Percentiles rank a stretch among this genome's conserved stretches.
phyloP scores from a whole-genome alignment of 2,113 vertebrate genomes.

The Calyptomena viridis region DNA sequence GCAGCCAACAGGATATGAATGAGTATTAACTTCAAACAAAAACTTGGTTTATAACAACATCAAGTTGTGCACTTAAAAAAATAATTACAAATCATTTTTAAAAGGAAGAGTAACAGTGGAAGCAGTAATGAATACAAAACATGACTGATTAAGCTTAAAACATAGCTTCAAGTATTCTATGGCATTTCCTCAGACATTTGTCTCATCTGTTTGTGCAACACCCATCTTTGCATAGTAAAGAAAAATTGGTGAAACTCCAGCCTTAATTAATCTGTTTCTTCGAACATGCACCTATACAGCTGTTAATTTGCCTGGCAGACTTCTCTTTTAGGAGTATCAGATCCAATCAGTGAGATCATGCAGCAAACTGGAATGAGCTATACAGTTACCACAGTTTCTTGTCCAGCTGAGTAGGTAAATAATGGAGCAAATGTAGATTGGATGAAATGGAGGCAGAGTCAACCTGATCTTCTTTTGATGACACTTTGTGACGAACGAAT shows the following conservation, averaged over 20 bases:
- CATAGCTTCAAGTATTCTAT: conserved; percentile 77
- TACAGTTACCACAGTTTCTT: conserved; percentile 69
- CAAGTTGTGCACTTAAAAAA: conserved; percentile 71
- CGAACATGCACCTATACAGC: conserved; percentile 89
- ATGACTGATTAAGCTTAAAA: conserved; percentile 64
- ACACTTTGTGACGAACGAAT: neutral
- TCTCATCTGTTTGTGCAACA: conserved; percentile 88
- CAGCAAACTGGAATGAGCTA: conserved; percentile 76
- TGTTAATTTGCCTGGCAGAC: conserved; percentile 74
- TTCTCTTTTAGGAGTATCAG: conserved; percentile 77
- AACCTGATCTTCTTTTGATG: conserved; percentile 21
- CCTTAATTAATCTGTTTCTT: conserved; percentile 61
- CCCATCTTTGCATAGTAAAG: conserved; percentile 98
- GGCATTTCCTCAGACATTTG: conserved; percentile 65
- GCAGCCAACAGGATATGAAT: conserved; percentile 71
- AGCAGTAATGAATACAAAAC: conserved; percentile 65
- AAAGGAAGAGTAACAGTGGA: conserved; percentile 70
- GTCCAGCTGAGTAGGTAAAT: conserved; percentile 64
- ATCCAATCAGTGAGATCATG: conserved; percentile 86
- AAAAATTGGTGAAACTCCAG: conserved; percentile 77
- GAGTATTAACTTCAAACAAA: conserved; percentile 73
- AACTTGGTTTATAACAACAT: conserved; percentile 56
- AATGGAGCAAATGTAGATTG: conserved; percentile 63
- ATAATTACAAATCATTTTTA: conserved; percentile 70
- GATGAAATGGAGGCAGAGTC: conserved; percentile 68